phyloP scores from a whole-genome alignment of 2,888 invertebrate species.

The Andrena trimmerana region DNA sequence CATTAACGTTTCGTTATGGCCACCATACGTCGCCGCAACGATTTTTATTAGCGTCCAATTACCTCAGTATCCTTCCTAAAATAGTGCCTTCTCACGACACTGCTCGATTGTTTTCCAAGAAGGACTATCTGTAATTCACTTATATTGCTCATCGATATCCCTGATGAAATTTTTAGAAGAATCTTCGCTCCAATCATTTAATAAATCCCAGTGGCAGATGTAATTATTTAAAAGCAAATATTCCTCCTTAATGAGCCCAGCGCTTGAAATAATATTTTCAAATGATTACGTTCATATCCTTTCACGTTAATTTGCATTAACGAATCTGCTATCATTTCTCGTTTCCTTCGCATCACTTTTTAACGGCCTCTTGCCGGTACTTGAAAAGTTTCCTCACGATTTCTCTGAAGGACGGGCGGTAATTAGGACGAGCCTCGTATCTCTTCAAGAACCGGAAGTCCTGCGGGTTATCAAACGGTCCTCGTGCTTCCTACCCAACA shows the following conservation, averaged over 20 bases:
- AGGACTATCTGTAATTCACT: constrained; percentile 48
- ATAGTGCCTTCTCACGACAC: constrained; percentile 69
- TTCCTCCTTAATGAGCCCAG: neutral
- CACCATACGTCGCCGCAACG: constrained; percentile 73
- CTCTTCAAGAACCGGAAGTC: constrained; percentile 73
- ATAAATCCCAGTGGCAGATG: too few relatives aligned
- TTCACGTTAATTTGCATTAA: constrained; percentile 43
- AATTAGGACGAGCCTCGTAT: constrained; percentile 74
- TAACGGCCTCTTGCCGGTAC: constrained; percentile 57
- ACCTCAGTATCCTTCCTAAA: constrained; percentile 52
- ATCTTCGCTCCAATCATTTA: neutral
- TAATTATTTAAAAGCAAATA: too few relatives aligned
- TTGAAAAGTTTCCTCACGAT: constrained; percentile 66
- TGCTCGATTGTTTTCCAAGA: constrained; percentile 55
- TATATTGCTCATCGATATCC: constrained; percentile 42
- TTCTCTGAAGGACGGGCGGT: constrained; percentile 71
- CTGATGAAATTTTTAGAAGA: neutral
- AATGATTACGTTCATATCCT: constrained; percentile 19
- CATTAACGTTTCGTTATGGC: constrained; percentile 82
- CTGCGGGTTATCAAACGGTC: constrained; percentile 74
- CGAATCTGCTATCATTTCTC: constrained; percentile 48
- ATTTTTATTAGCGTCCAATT: constrained; percentile 80
- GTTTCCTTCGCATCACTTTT: constrained; percentile 62
- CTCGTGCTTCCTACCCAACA: constrained; percentile 69
- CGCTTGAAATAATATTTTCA: neutral